Percentiles rank a stretch among this genome's conserved stretches.
These are phyloP conservation scores for Drosophila insularis DNA, from an alignment of 1,140 invertebrate species.

Conservation along the genomic window DNA sequence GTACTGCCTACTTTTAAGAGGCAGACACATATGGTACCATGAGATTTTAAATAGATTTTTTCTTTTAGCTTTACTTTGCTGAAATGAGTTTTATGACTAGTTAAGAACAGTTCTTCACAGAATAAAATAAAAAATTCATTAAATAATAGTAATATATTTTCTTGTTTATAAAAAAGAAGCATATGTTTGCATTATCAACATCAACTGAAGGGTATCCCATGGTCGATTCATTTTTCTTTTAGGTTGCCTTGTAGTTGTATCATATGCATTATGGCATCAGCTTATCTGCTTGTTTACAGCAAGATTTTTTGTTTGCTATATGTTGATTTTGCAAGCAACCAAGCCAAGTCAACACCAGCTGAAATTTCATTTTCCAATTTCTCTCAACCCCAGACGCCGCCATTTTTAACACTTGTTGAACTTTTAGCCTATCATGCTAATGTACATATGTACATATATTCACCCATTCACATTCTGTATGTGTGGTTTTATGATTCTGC, in stretches of 20 bases:
- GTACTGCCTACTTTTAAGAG: too few species aligned
- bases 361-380: conserved; percentile 67
- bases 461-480: not conserved
- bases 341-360: conserved; percentile 30
- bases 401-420: conserved; percentile 64
- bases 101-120: too few species aligned
- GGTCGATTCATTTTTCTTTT: conserved; percentile 8
- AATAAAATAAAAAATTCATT: too few species aligned
- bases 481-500: not conserved
- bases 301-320: conserved; percentile 48
- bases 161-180: too few species aligned
- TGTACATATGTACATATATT: conserved; percentile 1
- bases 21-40: too few species aligned
- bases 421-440: conserved; percentile 34
- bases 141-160: too few species aligned
- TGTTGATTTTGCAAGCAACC: conserved; percentile 65
- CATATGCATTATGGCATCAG: conserved; percentile 51
- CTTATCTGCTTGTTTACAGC: conserved; percentile 74
- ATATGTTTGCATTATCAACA: too few species aligned
- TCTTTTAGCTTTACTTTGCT: too few species aligned
- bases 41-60: too few species aligned
- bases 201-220: not conserved
- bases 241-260: conserved; percentile 24
- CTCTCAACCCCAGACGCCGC: not conserved
- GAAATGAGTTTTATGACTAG: too few species aligned